Evolutionary conservation across 1,140 invertebrate species (phyloP).

Genomic region (Vollenhovia emeryi): DNA sequence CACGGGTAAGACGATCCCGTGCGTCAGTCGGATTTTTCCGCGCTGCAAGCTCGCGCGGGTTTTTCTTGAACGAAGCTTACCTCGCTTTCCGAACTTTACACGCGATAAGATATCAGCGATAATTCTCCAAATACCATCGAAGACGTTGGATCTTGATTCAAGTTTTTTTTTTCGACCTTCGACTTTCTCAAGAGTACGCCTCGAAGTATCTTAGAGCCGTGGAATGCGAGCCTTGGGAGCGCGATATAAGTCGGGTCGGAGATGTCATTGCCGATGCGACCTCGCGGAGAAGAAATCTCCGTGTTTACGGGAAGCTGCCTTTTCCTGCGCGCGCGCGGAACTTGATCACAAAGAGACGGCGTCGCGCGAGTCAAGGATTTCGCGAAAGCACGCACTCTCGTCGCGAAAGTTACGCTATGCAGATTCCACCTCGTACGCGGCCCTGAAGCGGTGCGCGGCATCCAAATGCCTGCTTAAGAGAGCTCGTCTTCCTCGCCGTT

Average conservation of each 20-base stretch:
- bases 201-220: neutral
- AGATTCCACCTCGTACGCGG: constrained; percentile 50
- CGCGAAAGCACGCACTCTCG: constrained; percentile 27
- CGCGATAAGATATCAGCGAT: neutral
- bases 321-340: constrained; percentile 5
- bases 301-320: constrained; percentile 18
- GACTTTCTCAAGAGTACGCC: neutral
- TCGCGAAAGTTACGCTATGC: constrained; percentile 42
- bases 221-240: neutral
- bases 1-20: neutral
- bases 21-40: neutral
- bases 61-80: neutral
- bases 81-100: neutral
- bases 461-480: constrained; percentile 70
- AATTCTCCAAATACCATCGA: neutral
- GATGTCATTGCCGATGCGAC: constrained; percentile 23
- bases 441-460: constrained; percentile 58
- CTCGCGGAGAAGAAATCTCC: constrained; percentile 31
- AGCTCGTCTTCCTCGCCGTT: constrained; percentile 50
- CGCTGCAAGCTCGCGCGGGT: neutral
- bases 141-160: neutral
- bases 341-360: constrained; percentile 34
- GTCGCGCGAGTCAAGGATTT: constrained; percentile 33
- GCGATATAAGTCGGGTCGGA: constrained; percentile 1
- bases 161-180: neutral